phyloP scores from a whole-genome alignment of 2,113 vertebrate genomes.

The Cynopterus brachyotis region DNA sequence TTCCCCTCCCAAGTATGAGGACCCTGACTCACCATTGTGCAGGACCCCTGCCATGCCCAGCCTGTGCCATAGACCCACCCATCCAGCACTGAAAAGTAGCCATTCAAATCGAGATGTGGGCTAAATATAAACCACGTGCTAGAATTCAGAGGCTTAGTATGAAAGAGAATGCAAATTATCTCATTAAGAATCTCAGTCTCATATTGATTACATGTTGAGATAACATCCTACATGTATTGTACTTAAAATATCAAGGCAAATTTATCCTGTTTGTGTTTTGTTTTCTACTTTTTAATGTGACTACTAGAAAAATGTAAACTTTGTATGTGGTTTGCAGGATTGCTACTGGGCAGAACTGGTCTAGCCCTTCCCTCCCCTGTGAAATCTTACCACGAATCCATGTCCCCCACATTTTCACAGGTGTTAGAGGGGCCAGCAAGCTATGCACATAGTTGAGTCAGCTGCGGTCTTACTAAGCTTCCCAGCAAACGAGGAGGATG shows the following conservation, averaged over 20 bases:
- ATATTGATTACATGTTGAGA: neutral
- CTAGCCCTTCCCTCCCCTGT: neutral
- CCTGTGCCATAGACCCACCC: no score
- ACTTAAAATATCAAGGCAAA: neutral
- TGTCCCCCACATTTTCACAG: accelerated
- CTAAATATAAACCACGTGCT: neutral
- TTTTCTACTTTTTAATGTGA: neutral
- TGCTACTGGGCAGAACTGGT: neutral
- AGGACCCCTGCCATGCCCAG: neutral
- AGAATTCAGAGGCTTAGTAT: neutral
- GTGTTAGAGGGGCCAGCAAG: accelerated
- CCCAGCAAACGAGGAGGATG: neutral
- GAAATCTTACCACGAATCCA: neutral
- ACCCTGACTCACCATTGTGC: no score
- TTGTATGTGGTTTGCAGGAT: neutral
- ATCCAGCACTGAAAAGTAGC: neutral
- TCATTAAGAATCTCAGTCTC: neutral
- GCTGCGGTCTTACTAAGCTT: neutral
- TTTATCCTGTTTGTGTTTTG: neutral
- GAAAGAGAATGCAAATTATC: neutral
- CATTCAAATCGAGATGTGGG: accelerated
- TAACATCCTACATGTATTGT: neutral
- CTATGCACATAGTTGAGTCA: accelerated
- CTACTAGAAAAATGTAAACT: neutral
- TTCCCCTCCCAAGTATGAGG: neutral